A percentile compares a stretch with the other conserved stretches of the same genome.
phyloP scores from a whole-genome alignment of 2,113 vertebrate genomes.

The Ploceus nigricollis region DNA sequence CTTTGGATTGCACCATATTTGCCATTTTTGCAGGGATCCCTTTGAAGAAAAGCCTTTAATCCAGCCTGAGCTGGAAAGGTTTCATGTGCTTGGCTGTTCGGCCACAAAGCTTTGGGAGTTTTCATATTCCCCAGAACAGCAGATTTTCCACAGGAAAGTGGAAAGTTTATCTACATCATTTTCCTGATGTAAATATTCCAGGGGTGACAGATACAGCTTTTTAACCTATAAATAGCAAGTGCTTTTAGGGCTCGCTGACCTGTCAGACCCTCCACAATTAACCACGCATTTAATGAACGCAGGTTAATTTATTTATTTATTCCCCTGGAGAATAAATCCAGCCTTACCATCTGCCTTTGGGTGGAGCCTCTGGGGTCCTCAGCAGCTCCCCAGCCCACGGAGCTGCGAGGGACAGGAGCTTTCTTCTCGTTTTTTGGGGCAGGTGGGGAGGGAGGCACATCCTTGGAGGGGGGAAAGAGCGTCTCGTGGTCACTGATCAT shows the following conservation, averaged over 20 bases:
- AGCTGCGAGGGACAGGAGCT: constrained; percentile 76
- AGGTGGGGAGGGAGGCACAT: constrained; percentile 70
- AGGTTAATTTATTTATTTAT: not conserved
- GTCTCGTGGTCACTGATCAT: constrained; percentile 88
- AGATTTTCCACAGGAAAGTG: constrained; percentile 16
- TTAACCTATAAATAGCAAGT: not conserved
- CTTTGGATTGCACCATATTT: not conserved
- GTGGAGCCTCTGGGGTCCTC: constrained; percentile 60
- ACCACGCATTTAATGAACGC: fast-evolving
- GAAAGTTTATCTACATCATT: not conserved
- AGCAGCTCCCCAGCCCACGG: constrained; percentile 91
- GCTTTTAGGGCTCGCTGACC: not conserved
- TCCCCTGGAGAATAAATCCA: not conserved
- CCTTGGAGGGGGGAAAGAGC: constrained; percentile 87
- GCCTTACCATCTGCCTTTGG: constrained; percentile 40
- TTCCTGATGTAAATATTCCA: not conserved
- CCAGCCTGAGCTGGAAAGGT: not conserved
- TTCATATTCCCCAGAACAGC: not conserved
- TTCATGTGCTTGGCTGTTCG: not conserved
- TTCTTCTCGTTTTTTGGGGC: constrained; percentile 74
- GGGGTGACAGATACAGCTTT: not conserved
- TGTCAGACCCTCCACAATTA: not conserved
- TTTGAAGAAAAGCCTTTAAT: not conserved
- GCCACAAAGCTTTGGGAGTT: not conserved
- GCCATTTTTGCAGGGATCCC: not conserved